Percentiles rank a stretch among this genome's conserved stretches.
Conservation (phyloP, 64 coral and sea anemone species). For the Dendrophyllia cribrosa region DNA sequence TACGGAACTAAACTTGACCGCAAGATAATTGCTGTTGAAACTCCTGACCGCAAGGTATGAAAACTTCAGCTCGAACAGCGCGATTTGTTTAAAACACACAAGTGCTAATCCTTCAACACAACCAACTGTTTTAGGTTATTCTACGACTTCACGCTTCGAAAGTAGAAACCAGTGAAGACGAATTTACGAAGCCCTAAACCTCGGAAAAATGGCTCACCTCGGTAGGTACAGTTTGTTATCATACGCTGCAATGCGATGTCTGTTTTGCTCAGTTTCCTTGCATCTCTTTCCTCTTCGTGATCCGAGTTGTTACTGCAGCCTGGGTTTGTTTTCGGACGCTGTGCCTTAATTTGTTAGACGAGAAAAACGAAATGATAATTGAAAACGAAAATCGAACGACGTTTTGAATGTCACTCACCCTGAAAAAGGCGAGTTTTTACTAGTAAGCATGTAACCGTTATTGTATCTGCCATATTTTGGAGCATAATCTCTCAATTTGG, state of each 20-base stretch:
- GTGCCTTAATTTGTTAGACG: conserved; percentile 8
- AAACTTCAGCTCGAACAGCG: conserved; percentile 22
- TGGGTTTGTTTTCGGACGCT: background rate
- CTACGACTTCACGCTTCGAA: conserved; percentile 1
- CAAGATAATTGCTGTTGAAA: conserved; percentile 54
- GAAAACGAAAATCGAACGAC: background rate
- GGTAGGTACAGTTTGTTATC: conserved; percentile 12
- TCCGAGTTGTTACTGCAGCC: background rate
- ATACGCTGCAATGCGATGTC: background rate
- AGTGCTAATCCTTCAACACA: conserved; percentile 35
- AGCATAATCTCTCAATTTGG: background rate
- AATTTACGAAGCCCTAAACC: background rate
- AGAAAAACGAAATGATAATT: background rate
- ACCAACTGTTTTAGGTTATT: conserved; percentile 13
- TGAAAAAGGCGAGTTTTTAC: background rate
- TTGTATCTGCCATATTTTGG: background rate
- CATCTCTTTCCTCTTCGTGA: background rate
- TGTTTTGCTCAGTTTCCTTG: background rate
- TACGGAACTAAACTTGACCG: conserved; percentile 20
- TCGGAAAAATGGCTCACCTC: conserved; percentile 32
- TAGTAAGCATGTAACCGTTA: background rate
- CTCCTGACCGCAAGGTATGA: conserved; percentile 46
- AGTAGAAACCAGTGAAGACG: conserved; percentile 14
- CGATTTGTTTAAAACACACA: conserved; percentile 41
- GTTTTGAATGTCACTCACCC: background rate